A percentile compares a stretch with the other conserved stretches of the same genome.
phyloP scores from a whole-genome alignment of 2,797 vertebrate species.

The Danio choprae region DNA sequence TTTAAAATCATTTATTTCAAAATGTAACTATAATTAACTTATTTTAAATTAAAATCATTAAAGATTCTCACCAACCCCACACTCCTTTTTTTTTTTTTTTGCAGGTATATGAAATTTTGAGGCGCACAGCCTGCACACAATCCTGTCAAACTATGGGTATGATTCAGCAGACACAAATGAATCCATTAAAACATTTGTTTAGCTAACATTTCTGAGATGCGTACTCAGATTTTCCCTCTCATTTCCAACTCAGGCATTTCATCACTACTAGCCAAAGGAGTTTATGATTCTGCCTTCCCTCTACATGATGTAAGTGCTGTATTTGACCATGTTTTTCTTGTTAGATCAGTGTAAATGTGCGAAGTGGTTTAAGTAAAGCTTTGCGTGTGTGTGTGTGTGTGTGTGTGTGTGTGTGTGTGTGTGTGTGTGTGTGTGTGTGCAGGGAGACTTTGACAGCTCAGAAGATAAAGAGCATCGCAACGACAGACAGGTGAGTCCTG shows the following conservation, averaged over 20 bases:
- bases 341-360: neutral
- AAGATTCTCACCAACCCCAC: neutral
- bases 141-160: conserved; percentile 85
- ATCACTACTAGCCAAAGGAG: conserved; percentile 89
- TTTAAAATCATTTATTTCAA: too few relatives aligned
- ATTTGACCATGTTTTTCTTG: neutral
- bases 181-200: neutral
- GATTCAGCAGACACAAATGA: neutral
- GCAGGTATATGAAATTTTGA: conserved; percentile 87
- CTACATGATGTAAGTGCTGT: conserved; percentile 91
- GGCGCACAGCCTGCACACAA: conserved; percentile 81
- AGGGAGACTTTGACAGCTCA: conserved; percentile 90
- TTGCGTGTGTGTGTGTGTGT: too few relatives aligned
- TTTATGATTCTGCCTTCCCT: conserved; percentile 93
- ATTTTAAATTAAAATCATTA: neutral
- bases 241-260: conserved; percentile 83
- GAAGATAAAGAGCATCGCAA: conserved; percentile 84
- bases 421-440: too few relatives aligned
- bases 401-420: too few relatives aligned
- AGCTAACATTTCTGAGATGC: neutral
- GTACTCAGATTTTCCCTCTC: neutral
- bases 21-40: too few relatives aligned
- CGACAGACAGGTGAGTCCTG: conserved; percentile 89
- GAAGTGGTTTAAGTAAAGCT: neutral
- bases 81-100: neutral